A percentile compares a stretch with the other conserved stretches of the same genome.
phyloP scores from a whole-genome alignment of 2,888 invertebrate genomes.

The Protophormia terraenovae region DNA sequence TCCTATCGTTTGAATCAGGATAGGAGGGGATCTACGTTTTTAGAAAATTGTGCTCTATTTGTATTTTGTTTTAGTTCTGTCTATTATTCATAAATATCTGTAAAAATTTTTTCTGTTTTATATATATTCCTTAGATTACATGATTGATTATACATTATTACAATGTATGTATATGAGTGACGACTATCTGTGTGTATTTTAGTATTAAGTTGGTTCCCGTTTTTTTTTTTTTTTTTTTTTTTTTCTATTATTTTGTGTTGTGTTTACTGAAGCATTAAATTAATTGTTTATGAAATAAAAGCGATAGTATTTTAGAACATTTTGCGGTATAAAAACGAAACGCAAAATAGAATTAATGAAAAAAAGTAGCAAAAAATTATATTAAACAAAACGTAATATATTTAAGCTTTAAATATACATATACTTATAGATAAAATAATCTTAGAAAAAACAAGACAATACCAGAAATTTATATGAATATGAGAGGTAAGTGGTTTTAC shows the following conservation, averaged over 20 bases:
- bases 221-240: neutral
- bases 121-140: neutral
- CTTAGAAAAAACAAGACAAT: neutral
- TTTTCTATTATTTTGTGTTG: neutral
- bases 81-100: neutral
- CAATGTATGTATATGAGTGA: neutral
- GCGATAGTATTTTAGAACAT: neutral
- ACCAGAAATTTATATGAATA: neutral
- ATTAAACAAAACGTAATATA: neutral
- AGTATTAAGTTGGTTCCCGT: neutral
- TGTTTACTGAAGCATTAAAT: slow-evolving; percentile 64
- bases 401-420: neutral
- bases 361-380: neutral
- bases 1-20: too few species aligned
- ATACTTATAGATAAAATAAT: neutral
- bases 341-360: neutral
- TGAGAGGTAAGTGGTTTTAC: neutral
- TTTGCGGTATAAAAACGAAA: slow-evolving; percentile 5
- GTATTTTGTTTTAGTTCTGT: neutral
- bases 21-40: neutral
- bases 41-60: too few species aligned
- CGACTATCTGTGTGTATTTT: neutral
- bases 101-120: neutral
- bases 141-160: neutral
- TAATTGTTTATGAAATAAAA: slow-evolving; percentile 48